Base-by-base conservation (phyloP, 2,888 invertebrate species). In the Gerris lacustris region DNA sequence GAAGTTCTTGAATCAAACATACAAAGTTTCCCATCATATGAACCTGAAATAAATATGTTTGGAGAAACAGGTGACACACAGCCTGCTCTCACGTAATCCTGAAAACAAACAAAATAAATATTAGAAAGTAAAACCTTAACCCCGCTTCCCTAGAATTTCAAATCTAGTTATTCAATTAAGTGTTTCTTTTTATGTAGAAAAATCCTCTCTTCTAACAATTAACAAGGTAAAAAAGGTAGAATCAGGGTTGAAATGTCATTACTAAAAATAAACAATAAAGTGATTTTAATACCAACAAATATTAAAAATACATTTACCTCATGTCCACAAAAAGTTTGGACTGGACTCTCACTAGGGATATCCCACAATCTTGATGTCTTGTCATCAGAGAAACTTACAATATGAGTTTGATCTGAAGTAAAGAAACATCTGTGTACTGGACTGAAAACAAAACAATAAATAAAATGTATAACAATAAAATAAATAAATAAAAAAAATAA, bases 381-480 rank as follows among this genome's bases (percentile, higher is more conserved):
- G 79, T 97, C 96, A 83, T 97, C 96, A 5, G 94, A 92, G 79
- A 91, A 96, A 76, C 94, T 94, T 2, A 90, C 85, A 63, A 96
- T 85, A 76, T 90, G 90, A 15, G 88, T 82, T 78, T 90, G 88
- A 77, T 91, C 90, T 47, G 87, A 84, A 18, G 92, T 86, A 78
- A 96, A 96, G 78, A 86, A 88, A 74, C 91, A 88, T 73, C 94
- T 84, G 79, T 94, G 94, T 0, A 92, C 87, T n/a, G 84, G 78
- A 44, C 84, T 84, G 77, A 66, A 79, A 73, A 63, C 47, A n/a
- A 44, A 45, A 63, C 55, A 67, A 31, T 31, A 31, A 31, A 67
- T 64, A 80, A 72, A 17, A 71, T 66, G 67, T 62, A 72, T 69
- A 72, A 74, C 68, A 62, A 69, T 68, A 62, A 66, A 63, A 17